phyloP scores from a whole-genome alignment of 2,113 vertebrate species.

The Heterocephalus glaber region DNA sequence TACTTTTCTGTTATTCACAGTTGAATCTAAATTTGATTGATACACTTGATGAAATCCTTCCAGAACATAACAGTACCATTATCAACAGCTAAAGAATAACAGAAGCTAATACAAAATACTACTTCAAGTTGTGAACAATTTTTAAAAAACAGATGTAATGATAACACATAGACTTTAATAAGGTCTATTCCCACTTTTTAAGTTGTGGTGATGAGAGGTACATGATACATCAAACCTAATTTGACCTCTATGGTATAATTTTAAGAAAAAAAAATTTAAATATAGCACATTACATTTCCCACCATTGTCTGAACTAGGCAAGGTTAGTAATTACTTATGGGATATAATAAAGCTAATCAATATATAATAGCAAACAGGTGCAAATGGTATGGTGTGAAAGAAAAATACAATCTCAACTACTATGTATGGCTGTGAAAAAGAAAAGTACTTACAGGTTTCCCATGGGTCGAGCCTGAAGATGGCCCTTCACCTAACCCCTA shows the following conservation, averaged over 20 bases:
- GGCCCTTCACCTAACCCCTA: too few relatives aligned
- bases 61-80: not conserved
- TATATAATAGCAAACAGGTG: not conserved
- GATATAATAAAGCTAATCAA: not conserved
- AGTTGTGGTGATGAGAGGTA: not conserved
- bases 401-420: not conserved
- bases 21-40: slow-evolving; percentile 10
- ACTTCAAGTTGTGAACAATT: not conserved
- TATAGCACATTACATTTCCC: not conserved
- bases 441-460: not conserved
- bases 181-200: slow-evolving; percentile 6
- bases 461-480: too few relatives aligned
- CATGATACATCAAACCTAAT: not conserved
- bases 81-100: slow-evolving; percentile 26
- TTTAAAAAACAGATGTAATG: slow-evolving; percentile 13
- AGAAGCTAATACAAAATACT: not conserved
- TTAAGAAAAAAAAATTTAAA: slow-evolving; percentile 24
- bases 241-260: not conserved
- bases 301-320: not conserved
- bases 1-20: not conserved
- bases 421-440: not conserved
- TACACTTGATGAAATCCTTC: not conserved
- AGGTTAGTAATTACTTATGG: not conserved
- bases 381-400: not conserved
- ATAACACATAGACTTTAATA: not conserved